Base-by-base conservation (phyloP, 2,888 invertebrate species). In the Caenorhabditis doughertyi region DNA sequence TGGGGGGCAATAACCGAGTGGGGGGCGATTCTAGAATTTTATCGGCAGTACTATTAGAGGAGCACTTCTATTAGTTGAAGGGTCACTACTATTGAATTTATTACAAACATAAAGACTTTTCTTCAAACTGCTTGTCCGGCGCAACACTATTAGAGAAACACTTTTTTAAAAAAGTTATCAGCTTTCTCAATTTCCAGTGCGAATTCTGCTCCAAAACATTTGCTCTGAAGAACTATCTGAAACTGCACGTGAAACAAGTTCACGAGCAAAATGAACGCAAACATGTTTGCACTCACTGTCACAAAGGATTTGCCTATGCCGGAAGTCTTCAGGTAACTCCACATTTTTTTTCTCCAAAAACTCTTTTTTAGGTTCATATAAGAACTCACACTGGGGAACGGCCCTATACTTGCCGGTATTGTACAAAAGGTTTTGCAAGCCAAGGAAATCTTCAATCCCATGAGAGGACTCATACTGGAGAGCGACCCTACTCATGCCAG, bases 371-470 rank as follows among this genome's bases (percentile, higher is more conserved):
- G 90, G 90, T 91, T 7, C 91, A 91, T 64, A 84, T 91, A 0
- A 49, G 65, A 8, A 65, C 65, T 9, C 65, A 65, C n/a, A 65
- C 65, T 47, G 65, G 65, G 21, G 65, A 65, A n/a, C 49, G 65
- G 13, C 65, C 65, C 7, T 65, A 65, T 13, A 11, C 32, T 16
- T 65, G 65, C 8, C n/a, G 39, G 21, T 51, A 16, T 51, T 65
- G 65, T 21, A 49, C 65, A 27, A 92, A 92, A 79, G 89, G 89
- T 7, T 92, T 92, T 81, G 91, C 92, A 9, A 88, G 88, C 65
- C 92, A 92, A 62, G 92, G 92, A n/a, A 92, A 92, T 80, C 86
- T 92, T 16, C 91, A 91, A 65, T 87, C 86, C 8, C 91, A 92
- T 73, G 91, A 91, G n/a, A 81, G 91, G 29, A 91, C 91, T 0